Percentiles rank a stretch among this genome's conserved stretches.
Evolutionary conservation across 2,797 vertebrate species (phyloP).

Genomic region (Hipposideros larvatus): DNA sequence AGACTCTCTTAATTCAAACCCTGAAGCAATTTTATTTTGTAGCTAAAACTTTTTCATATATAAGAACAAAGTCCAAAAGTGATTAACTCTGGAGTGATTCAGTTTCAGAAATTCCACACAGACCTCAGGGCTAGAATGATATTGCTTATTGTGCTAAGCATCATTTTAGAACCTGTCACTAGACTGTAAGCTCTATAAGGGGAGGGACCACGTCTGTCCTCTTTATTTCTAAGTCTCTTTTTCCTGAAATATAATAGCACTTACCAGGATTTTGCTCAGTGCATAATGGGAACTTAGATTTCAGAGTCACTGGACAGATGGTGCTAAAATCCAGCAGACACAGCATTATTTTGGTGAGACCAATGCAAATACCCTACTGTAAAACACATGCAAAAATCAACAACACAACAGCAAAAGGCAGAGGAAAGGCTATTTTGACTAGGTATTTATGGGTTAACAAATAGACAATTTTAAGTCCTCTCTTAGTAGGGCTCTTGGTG

Average conservation of each 20-base stretch:
- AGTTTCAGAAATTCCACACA: neutral
- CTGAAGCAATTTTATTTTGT: conserved; percentile 15
- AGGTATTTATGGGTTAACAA: neutral
- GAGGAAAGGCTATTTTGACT: neutral
- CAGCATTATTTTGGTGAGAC: neutral
- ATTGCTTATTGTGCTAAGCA: neutral
- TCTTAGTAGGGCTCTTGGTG: neutral
- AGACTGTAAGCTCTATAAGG: neutral
- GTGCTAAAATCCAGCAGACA: neutral
- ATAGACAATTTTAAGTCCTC: neutral
- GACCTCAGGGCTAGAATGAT: neutral
- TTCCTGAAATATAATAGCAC: neutral
- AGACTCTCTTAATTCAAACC: neutral
- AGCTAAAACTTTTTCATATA: neutral
- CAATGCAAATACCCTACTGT: neutral
- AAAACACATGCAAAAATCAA: neutral
- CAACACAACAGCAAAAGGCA: neutral
- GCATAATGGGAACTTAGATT: neutral
- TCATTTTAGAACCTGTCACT: neutral
- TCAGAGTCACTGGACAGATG: neutral
- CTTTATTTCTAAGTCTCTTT: neutral
- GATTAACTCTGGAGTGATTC: neutral
- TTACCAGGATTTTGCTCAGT: neutral
- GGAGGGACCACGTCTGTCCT: neutral
- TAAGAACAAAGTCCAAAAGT: neutral